Conservation (phyloP, 2,888 invertebrate species). For the Hartigia nigra region DNA sequence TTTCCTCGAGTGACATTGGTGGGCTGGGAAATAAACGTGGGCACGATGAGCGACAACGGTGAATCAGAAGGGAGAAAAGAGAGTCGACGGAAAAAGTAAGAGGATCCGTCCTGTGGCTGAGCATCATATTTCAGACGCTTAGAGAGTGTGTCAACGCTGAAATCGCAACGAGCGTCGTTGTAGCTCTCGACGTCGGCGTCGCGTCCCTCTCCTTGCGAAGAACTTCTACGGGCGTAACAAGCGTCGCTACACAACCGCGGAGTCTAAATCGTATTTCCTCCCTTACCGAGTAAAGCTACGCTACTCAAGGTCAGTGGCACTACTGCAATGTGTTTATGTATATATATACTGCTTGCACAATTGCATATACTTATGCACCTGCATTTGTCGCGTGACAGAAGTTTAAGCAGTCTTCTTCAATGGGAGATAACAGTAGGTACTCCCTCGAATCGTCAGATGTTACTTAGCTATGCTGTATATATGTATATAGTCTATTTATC, state of each 20-base stretch:
- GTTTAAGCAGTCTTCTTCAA: not conserved
- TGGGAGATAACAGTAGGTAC: not conserved
- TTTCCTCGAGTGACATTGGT: not conserved
- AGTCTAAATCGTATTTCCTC: not conserved
- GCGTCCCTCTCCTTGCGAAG: not conserved
- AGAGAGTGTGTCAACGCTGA: slow-evolving; percentile 12
- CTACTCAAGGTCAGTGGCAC: not conserved
- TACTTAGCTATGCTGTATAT: not conserved
- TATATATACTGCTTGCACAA: too few relatives aligned
- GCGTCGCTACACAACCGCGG: not conserved
- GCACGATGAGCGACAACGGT: not conserved
- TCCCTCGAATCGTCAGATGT: too few relatives aligned
- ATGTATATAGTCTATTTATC: not conserved
- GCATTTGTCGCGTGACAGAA: not conserved
- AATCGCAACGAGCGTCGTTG: not conserved
- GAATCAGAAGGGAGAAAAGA: not conserved
- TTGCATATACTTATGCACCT: too few relatives aligned
- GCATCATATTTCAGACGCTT: slow-evolving; percentile 41
- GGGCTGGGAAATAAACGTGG: not conserved
- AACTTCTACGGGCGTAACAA: not conserved
- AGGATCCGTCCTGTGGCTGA: not conserved
- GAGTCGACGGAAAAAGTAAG: slow-evolving; percentile 13
- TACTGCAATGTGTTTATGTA: too few relatives aligned
- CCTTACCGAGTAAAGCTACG: not conserved
- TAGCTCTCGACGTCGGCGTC: not conserved